Conservation (phyloP, 2,113 vertebrate species). For the Donacobius atricapilla region DNA sequence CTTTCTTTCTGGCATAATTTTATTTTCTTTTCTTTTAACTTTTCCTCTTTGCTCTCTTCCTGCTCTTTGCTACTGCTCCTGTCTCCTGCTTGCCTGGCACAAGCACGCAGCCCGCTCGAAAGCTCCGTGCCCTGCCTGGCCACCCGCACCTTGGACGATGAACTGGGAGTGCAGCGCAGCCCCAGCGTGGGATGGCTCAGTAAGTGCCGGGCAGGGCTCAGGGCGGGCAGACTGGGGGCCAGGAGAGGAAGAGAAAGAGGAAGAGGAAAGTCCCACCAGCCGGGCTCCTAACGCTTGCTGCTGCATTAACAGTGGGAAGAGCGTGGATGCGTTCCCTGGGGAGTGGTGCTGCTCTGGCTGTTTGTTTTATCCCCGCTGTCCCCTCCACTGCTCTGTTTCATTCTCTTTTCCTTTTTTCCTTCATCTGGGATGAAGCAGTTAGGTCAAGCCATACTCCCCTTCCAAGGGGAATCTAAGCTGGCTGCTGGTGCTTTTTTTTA, state of each 20-base stretch:
- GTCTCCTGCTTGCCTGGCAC: conserved; percentile 68
- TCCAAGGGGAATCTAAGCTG: not conserved
- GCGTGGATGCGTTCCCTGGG: fast-evolving
- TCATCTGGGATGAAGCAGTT: not conserved
- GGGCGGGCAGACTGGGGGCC: not conserved
- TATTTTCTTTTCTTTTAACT: conserved; percentile 45
- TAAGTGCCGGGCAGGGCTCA: conserved; percentile 78
- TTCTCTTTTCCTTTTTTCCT: not conserved
- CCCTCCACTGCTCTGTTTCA: not conserved
- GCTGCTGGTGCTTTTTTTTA: not conserved
- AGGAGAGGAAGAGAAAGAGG: not conserved
- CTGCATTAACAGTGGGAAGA: not conserved
- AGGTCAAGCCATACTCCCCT: not conserved
- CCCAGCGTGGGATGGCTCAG: conserved; percentile 96
- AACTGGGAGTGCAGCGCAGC: conserved; percentile 82
- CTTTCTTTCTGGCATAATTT: conserved; percentile 17
- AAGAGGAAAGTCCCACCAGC: too few species aligned
- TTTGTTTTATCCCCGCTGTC: fast-evolving
- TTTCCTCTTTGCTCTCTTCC: conserved; percentile 65
- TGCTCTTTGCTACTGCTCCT: conserved; percentile 59
- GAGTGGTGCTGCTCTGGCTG: not conserved
- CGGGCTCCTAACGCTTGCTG: not conserved
- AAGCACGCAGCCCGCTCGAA: conserved; percentile 91
- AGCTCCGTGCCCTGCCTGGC: conserved; percentile 92
- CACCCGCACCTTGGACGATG: conserved; percentile 83